phyloP scores from a whole-genome alignment of 2,888 invertebrate species.

The Epirrhoe tristata region DNA sequence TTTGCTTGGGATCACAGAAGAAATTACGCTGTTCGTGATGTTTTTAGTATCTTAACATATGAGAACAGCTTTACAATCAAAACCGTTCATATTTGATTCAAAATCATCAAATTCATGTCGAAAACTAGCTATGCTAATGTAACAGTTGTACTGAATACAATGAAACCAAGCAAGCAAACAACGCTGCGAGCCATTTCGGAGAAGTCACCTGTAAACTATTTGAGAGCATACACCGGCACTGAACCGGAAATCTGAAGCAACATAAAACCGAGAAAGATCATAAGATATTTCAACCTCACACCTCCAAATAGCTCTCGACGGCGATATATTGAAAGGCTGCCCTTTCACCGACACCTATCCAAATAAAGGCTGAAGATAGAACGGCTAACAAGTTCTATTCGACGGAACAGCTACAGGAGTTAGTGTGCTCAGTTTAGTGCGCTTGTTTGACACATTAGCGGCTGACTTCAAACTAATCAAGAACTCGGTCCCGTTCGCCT shows the following conservation, averaged over 20 bases:
- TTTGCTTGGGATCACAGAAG: background rate
- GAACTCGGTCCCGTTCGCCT: slow-evolving; percentile 74
- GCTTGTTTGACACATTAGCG: slow-evolving; percentile 74
- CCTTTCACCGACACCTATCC: slow-evolving; percentile 42
- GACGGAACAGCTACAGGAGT: slow-evolving; percentile 24
- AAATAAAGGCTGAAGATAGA: slow-evolving; percentile 41
- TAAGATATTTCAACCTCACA: slow-evolving; percentile 50
- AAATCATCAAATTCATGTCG: slow-evolving; percentile 12
- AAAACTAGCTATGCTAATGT: slow-evolving; percentile 16
- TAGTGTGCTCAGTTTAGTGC: slow-evolving; percentile 45
- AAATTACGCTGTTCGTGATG: background rate
- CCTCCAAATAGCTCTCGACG: slow-evolving; percentile 48
- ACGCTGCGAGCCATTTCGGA: slow-evolving; percentile 24
- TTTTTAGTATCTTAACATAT: background rate
- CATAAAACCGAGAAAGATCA: slow-evolving; percentile 43
- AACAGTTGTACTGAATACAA: slow-evolving; percentile 19
- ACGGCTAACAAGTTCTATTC: slow-evolving; percentile 38
- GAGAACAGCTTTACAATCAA: background rate
- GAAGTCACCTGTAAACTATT: slow-evolving; percentile 44
- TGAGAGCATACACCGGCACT: slow-evolving; percentile 38
- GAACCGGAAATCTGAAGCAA: slow-evolving; percentile 38
- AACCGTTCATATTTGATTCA: background rate
- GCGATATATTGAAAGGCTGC: slow-evolving; percentile 44
- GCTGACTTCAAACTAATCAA: slow-evolving; percentile 83
- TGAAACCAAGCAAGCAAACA: slow-evolving; percentile 31